Conservation (phyloP, 2,888 invertebrate species). For the Schrankia costaestrigalis region DNA sequence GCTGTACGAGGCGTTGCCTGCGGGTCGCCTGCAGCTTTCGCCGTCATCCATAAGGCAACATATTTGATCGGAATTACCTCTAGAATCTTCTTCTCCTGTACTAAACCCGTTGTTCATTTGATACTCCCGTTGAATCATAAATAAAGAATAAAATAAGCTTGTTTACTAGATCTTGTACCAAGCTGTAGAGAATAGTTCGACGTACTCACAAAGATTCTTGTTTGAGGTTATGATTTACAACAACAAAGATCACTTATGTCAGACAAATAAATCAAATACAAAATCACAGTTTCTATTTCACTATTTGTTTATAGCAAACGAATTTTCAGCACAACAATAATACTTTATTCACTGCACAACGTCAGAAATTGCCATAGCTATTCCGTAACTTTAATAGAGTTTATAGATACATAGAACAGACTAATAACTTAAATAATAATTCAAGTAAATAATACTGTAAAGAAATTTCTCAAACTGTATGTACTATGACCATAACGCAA, state of each 20-base stretch:
- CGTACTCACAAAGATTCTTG: constrained; percentile 66
- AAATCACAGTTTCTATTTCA: constrained; percentile 40
- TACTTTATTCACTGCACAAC: constrained; percentile 53
- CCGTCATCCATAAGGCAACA: constrained; percentile 96
- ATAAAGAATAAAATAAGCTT: constrained; percentile 65
- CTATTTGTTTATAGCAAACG: constrained; percentile 32
- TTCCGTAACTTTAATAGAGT: constrained; percentile 36
- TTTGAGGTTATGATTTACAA: constrained; percentile 71
- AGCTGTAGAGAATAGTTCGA: constrained; percentile 56
- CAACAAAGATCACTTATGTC: constrained; percentile 56
- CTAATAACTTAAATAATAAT: too few species aligned
- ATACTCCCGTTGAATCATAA: constrained; percentile 80
- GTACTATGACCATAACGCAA: too few species aligned
- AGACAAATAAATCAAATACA: constrained; percentile 45
- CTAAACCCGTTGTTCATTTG: constrained; percentile 93
- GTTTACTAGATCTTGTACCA: constrained; percentile 55
- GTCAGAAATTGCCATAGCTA: constrained; percentile 50
- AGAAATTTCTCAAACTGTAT: constrained; percentile 9
- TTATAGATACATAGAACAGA: too few species aligned
- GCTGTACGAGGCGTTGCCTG: constrained; percentile 97
- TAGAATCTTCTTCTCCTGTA: constrained; percentile 94
- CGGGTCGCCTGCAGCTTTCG: constrained; percentile 91
- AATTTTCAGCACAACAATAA: constrained; percentile 29
- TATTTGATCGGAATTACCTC: constrained; percentile 92
- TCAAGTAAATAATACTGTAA: too few species aligned